Evolutionary conservation across 2,113 vertebrate genomes (phyloP).

Genomic region (Cygnus buccinator): DNA sequence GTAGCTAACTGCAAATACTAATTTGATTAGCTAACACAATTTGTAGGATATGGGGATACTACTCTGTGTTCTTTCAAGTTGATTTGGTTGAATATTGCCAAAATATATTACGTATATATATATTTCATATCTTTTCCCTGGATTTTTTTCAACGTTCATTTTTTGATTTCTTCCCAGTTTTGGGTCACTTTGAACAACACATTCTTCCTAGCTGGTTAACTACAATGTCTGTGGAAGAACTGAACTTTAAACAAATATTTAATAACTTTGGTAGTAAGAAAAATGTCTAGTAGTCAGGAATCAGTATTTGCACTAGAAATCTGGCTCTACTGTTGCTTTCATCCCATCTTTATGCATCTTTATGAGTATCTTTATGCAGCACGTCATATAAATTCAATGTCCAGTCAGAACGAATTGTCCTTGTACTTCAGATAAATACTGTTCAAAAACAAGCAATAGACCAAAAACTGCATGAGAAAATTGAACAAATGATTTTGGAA

Average conservation of each 20-base stretch:
- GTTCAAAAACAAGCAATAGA: neutral
- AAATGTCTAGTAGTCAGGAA: neutral
- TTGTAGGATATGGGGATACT: neutral
- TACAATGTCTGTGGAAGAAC: neutral
- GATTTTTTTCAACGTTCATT: neutral
- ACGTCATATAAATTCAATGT: neutral
- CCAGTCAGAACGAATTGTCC: neutral
- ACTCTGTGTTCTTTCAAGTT: neutral
- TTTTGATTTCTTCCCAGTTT: neutral
- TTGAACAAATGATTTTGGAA: neutral
- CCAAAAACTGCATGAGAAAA: neutral
- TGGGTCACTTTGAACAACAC: neutral
- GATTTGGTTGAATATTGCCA: neutral
- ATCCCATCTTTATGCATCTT: neutral
- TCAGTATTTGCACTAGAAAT: neutral
- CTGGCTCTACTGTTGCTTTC: neutral
- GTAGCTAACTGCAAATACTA: neutral
- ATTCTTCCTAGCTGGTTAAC: neutral
- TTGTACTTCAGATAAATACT: neutral
- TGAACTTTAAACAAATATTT: constrained; percentile 3
- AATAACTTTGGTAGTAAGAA: neutral
- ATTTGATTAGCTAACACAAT: neutral
- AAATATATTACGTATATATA: neutral
- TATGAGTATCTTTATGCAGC: neutral
- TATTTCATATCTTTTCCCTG: neutral